A percentile compares a stretch with the other conserved stretches of the same genome.
Evolutionary conservation across 2,113 vertebrate genomes (phyloP).

Genomic region (Anhinga rufa): DNA sequence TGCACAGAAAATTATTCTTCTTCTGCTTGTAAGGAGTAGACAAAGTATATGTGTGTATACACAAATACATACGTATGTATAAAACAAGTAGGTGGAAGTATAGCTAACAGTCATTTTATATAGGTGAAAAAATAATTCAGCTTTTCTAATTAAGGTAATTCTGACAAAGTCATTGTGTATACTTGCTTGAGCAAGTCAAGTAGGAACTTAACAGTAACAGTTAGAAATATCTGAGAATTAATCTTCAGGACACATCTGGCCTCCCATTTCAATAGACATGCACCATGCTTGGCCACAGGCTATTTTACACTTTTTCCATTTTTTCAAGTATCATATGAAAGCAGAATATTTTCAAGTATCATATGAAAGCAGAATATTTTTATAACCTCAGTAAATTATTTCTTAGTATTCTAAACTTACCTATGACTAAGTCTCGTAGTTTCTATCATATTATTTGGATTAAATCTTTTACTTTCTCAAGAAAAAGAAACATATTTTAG

Average conservation of each 20-base stretch:
- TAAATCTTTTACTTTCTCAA: neutral
- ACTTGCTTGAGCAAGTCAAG: neutral
- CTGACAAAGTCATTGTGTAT: neutral
- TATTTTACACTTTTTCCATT: neutral
- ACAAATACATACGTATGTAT: neutral
- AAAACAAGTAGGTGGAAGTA: neutral
- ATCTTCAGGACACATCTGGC: neutral
- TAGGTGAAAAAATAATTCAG: neutral
- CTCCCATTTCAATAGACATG: neutral
- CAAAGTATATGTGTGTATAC: neutral
- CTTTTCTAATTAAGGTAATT: neutral
- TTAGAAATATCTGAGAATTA: neutral
- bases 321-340: neutral
- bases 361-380: neutral
- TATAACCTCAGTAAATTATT: neutral
- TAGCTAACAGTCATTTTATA: neutral
- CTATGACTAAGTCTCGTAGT: neutral
- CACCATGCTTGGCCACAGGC: neutral
- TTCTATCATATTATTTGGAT: neutral
- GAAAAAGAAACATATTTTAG: neutral
- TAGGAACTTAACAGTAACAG: neutral
- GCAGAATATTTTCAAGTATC: neutral
- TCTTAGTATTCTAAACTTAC: neutral
- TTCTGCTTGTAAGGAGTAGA: neutral
- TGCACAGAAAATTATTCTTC: neutral